These are phyloP conservation scores for Ophion costatus DNA, from an alignment of 2,888 invertebrate species.

Conservation along the genomic window DNA sequence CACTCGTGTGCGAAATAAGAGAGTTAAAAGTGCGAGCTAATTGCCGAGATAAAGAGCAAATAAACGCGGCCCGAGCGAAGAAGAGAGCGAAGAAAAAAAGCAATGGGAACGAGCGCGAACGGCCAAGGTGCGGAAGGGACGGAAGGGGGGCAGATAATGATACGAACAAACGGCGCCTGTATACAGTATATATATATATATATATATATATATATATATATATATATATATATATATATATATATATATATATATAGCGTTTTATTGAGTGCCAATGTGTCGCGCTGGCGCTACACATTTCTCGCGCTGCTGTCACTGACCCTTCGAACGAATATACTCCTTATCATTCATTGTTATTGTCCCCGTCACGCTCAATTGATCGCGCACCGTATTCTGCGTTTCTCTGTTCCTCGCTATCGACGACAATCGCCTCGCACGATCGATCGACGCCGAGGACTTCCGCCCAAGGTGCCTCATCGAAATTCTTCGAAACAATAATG, in stretches of 20 bases:
- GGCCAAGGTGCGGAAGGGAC: not conserved
- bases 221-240: constrained; percentile 19
- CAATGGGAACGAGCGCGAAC: constrained; percentile 24
- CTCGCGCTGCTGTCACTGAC: constrained; percentile 54
- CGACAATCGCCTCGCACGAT: not conserved
- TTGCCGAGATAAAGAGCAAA: constrained; percentile 62
- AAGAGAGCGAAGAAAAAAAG: constrained; percentile 61
- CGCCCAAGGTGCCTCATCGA: constrained; percentile 11
- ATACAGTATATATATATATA: constrained; percentile 17
- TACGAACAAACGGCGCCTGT: constrained; percentile 34
- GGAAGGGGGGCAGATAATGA: not conserved
- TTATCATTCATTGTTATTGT: constrained; percentile 23
- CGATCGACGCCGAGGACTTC: not conserved
- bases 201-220: constrained; percentile 14
- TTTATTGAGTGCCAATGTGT: constrained; percentile 62
- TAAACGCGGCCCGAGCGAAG: constrained; percentile 41
- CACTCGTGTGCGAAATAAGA: constrained; percentile 42
- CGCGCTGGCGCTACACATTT: constrained; percentile 40
- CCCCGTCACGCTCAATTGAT: constrained; percentile 33
- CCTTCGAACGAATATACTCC: constrained; percentile 36
- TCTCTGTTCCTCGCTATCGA: not conserved
- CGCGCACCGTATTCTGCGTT: constrained; percentile 8
- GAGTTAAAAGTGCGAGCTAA: constrained; percentile 52
- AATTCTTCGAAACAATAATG: not conserved
- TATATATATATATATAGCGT: constrained; percentile 14